These are phyloP conservation scores for Otus sunia DNA, from an alignment of 2,113 vertebrate species.

Conservation along the genomic window DNA sequence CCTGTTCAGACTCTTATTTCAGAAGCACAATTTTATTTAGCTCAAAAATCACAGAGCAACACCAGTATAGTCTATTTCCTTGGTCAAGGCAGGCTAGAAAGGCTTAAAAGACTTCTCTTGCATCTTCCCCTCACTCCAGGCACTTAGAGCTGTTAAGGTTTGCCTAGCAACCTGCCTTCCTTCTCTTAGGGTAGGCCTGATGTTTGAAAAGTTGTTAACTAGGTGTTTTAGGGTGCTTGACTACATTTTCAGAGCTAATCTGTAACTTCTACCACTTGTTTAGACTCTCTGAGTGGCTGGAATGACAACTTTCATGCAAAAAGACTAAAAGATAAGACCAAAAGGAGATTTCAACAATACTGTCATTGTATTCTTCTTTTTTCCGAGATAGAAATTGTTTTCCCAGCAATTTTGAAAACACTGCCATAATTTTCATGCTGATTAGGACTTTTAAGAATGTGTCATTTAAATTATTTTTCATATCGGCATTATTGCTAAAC, in stretches of 20 bases:
- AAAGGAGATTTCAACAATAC: background rate
- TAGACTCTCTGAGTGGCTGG: background rate
- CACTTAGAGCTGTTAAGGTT: background rate
- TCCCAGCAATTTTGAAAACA: background rate
- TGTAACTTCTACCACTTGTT: background rate
- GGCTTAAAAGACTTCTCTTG: background rate
- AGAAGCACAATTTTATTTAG: background rate
- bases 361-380: background rate
- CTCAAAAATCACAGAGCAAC: background rate
- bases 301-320: background rate
- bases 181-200: background rate
- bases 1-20: background rate
- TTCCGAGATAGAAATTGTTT: background rate
- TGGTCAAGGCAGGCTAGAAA: background rate
- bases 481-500: background rate
- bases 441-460: background rate
- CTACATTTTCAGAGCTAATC: background rate
- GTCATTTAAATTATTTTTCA: background rate
- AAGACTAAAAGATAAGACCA: background rate
- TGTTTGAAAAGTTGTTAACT: background rate
- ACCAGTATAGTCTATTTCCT: background rate
- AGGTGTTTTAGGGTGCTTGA: background rate
- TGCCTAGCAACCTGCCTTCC: background rate
- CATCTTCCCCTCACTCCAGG: background rate
- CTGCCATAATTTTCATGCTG: background rate